Base-by-base conservation (phyloP, 53 echinoderm and acorn worm genomes). In the Echinarachnius parma region DNA sequence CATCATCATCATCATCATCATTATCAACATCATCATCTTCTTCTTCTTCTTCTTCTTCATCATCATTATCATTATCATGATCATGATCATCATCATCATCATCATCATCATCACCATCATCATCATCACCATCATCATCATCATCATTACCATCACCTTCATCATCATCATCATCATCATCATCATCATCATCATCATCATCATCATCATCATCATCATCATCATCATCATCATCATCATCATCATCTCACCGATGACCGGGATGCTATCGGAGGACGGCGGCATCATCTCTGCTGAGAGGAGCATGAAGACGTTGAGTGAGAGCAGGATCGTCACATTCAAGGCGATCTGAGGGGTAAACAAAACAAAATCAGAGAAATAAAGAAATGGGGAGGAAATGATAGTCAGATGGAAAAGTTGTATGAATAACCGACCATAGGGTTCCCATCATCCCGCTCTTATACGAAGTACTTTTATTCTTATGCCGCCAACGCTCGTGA, bases 211-310 rank as follows among this genome's bases (percentile, higher is more conserved):
- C n/a, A n/a, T n/a, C n/a, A n/a, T n/a, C n/a, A n/a, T n/a, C n/a
- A n/a, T n/a, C n/a, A n/a, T n/a, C n/a, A n/a, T n/a, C n/a, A n/a
- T n/a, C n/a, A n/a, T n/a, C n/a, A n/a, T n/a, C n/a, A n/a, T n/a
- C n/a, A n/a, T n/a, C n/a, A n/a, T n/a, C 80, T 74, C 34, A 88
- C 88, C 83, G 18, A 88, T 83, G 14, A 88, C 80, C 8, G 88
- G 88, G 18, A 88, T 74, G 56, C 59, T 80, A 28, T 83, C 83
- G 0, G 88, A 83, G 0, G 88, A 84, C 2, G 88, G 88, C 11
- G 88, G 88, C 88, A 88, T 88, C 83, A 88, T 83, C 21, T 83
- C 83, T 0, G 80, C 79, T 15, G 83, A 80, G 25, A 88, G 76
- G 14, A 79, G 66, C 76, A 79, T 79, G 32, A 88, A 88, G 31